phyloP scores from a whole-genome alignment of 2,113 vertebrate genomes.

The Fregetta grallaria region DNA sequence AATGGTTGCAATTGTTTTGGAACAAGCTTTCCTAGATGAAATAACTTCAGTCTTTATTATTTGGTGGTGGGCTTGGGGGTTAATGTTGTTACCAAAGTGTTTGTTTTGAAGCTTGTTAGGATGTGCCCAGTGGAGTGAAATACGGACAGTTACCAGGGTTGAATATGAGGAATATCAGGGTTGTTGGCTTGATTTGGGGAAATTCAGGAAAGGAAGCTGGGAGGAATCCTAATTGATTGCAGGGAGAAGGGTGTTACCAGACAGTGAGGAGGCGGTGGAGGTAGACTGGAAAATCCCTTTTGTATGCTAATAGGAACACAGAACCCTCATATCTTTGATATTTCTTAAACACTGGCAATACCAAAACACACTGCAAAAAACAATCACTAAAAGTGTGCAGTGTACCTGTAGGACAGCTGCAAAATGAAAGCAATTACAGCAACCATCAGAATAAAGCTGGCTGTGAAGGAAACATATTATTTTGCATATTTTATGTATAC shows the following conservation, averaged over 20 bases:
- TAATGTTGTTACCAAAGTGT: neutral
- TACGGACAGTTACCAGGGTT: neutral
- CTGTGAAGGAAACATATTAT: slow-evolving; percentile 71
- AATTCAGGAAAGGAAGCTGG: neutral
- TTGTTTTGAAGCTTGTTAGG: neutral
- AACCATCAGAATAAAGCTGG: slow-evolving; percentile 61
- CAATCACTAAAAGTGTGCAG: slow-evolving; percentile 29
- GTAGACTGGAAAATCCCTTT: neutral
- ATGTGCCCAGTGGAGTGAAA: neutral
- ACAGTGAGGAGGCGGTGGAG: neutral
- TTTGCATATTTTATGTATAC: slow-evolving; percentile 78
- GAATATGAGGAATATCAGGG: neutral
- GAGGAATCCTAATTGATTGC: neutral
- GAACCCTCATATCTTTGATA: neutral
- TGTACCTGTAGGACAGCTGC: slow-evolving; percentile 56
- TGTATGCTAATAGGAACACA: neutral
- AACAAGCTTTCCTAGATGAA: neutral
- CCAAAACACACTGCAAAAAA: neutral
- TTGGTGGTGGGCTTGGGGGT: neutral
- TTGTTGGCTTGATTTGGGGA: neutral
- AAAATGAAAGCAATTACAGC: slow-evolving; percentile 69
- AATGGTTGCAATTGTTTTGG: neutral
- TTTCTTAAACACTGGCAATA: neutral
- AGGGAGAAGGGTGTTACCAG: neutral
- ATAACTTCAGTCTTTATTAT: neutral